Percentiles rank a stretch among this genome's conserved stretches.
phyloP scores from a whole-genome alignment of 2,113 vertebrate genomes.

The Melanotaenia duboulayi region DNA sequence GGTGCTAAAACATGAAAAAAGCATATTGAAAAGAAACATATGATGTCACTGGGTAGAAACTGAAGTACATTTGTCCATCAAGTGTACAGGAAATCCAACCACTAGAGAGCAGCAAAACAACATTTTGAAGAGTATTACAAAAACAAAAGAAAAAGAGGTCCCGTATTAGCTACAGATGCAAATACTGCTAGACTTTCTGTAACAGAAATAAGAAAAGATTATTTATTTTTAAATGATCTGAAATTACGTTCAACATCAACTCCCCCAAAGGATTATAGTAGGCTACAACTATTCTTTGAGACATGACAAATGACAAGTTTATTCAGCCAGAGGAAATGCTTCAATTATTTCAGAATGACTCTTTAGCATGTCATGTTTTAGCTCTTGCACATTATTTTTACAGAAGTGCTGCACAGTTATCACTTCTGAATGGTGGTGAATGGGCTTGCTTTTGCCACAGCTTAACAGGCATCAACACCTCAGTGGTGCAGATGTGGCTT shows the following conservation, averaged over 20 bases:
- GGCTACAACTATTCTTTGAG: constrained; percentile 1
- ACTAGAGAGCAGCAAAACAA: constrained; percentile 1
- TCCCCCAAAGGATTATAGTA: background rate
- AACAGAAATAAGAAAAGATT: background rate
- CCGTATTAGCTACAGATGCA: constrained; percentile 8
- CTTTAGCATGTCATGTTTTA: constrained; percentile 9
- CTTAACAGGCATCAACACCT: background rate
- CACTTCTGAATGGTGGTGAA: constrained; percentile 8
- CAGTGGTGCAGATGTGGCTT: background rate
- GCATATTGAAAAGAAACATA: background rate
- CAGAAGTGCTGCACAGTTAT: background rate
- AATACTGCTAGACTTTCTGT: constrained; percentile 1
- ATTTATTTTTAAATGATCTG: constrained; percentile 3
- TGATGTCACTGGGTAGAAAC: background rate
- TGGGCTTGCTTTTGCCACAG: constrained; percentile 1
- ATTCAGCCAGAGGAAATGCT: background rate
- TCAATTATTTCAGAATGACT: background rate
- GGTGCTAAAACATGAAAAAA: no score
- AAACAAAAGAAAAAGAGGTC: constrained; percentile 4
- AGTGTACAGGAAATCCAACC: background rate
- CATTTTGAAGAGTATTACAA: background rate
- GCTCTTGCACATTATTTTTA: constrained; percentile 4
- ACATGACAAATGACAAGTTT: background rate
- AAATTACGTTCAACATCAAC: background rate
- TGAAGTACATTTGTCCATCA: background rate